Evolutionary conservation across 2,888 invertebrate genomes (phyloP).

Genomic region (Ophonus ardosiacus): DNA sequence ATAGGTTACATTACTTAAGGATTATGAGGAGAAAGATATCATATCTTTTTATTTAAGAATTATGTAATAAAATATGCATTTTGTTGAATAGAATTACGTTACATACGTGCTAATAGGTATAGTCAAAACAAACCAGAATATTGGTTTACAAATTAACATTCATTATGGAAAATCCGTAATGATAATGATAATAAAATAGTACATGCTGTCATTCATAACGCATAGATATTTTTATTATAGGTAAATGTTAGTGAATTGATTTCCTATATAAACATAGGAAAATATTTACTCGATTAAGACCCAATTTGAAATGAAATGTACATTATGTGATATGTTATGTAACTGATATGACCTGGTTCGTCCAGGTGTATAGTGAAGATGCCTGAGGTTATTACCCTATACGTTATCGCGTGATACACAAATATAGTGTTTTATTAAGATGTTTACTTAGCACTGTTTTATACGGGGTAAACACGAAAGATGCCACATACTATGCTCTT

Average conservation of each 20-base stretch:
- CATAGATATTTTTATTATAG: no score
- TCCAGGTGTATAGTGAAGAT: slow-evolving; percentile 44
- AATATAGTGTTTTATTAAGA: slow-evolving; percentile 59
- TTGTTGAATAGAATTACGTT: neutral
- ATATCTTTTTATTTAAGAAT: slow-evolving; percentile 37
- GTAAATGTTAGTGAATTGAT: neutral
- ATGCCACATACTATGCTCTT: neutral
- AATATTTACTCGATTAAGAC: neutral
- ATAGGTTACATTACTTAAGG: slow-evolving; percentile 38
- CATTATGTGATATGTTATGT: neutral
- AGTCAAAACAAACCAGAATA: neutral
- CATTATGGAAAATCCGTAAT: slow-evolving; percentile 4
- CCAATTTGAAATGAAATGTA: neutral
- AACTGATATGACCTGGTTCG: neutral
- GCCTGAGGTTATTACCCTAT: slow-evolving; percentile 37
- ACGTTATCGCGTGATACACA: slow-evolving; percentile 58
- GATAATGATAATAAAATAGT: neutral
- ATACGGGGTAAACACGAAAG: slow-evolving; percentile 32
- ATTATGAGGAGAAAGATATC: slow-evolving; percentile 26
- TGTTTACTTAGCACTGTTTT: slow-evolving; percentile 58
- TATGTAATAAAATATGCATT: slow-evolving; percentile 36
- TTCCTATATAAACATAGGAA: neutral
- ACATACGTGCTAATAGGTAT: neutral
- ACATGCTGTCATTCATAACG: neutral
- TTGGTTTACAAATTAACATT: slow-evolving; percentile 4